A percentile compares a stretch with the other conserved stretches of the same genome.
These are phyloP conservation scores for Noctua comes DNA, from an alignment of 2,888 invertebrate species.

Conservation along the genomic window DNA sequence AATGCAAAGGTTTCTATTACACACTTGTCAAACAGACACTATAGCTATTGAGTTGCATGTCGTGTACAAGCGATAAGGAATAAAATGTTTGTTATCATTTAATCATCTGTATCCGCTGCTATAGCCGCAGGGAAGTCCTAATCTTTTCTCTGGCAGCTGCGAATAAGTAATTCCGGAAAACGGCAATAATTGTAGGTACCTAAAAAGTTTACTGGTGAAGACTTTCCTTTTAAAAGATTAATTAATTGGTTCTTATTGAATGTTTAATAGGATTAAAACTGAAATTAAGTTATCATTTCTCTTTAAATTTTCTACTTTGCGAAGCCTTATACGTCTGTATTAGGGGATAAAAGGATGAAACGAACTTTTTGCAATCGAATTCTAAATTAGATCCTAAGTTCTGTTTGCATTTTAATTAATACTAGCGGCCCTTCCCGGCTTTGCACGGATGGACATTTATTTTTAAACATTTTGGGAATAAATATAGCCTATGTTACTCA, in stretches of 20 bases:
- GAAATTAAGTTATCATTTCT: conserved; percentile 44
- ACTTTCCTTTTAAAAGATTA: conserved; percentile 47
- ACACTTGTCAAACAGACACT: conserved; percentile 61
- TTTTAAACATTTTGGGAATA: too few species aligned
- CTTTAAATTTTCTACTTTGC: conserved; percentile 36
- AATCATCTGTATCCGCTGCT: conserved; percentile 65
- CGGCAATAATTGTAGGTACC: conserved; percentile 21
- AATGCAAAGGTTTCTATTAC: conserved; percentile 63
- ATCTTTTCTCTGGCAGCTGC: conserved; percentile 39
- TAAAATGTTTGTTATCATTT: conserved; percentile 67
- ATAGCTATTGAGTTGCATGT: conserved; percentile 58
- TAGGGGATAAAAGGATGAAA: conserved; percentile 31
- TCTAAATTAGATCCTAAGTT: conserved; percentile 12
- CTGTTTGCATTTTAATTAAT: conserved; percentile 12
- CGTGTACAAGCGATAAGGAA: conserved; percentile 62
- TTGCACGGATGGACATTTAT: too few species aligned
- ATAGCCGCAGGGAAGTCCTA: conserved; percentile 44
- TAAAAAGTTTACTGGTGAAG: conserved; percentile 31
- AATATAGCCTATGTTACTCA: too few species aligned
- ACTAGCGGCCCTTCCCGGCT: too few species aligned
- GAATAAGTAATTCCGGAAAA: conserved; percentile 45
- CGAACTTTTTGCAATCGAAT: conserved; percentile 23
- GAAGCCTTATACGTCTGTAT: conserved; percentile 13
- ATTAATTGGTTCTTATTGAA: conserved; percentile 59
- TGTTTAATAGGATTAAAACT: conserved; percentile 59